A percentile compares a stretch with the other conserved stretches of the same genome.
These are phyloP conservation scores for Philopotamus ludificatus DNA, from an alignment of 1,140 invertebrate genomes.

Conservation along the genomic window DNA sequence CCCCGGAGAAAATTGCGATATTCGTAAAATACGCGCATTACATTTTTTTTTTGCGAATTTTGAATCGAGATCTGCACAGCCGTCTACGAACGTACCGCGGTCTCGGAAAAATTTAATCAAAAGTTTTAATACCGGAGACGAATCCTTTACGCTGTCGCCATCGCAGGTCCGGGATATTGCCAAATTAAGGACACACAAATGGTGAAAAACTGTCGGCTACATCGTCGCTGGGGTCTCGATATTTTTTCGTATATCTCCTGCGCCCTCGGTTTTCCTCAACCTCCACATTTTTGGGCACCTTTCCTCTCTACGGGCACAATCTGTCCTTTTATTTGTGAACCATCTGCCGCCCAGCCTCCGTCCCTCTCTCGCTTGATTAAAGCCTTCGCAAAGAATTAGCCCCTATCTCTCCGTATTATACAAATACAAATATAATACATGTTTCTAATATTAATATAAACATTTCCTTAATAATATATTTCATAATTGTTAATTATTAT, in stretches of 20 bases:
- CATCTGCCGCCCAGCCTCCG: conserved; percentile 21
- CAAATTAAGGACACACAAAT: neutral
- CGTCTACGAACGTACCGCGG: too few relatives aligned
- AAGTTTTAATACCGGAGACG: too few relatives aligned
- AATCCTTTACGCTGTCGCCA: too few relatives aligned
- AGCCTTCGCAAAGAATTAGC: conserved; percentile 17
- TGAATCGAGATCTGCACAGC: too few relatives aligned
- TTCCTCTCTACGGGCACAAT: conserved; percentile 10
- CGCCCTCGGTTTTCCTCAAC: neutral
- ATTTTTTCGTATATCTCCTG: neutral
- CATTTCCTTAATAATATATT: neutral
- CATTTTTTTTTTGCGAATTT: neutral
- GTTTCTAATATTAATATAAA: neutral
- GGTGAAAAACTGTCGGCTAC: neutral
- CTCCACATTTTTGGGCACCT: neutral
- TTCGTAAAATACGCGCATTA: neutral
- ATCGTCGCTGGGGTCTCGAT: neutral
- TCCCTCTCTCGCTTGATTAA: conserved; percentile 26
- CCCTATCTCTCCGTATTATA: neutral
- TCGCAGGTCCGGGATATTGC: neutral
- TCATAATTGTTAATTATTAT: too few relatives aligned
- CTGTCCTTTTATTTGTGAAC: conserved; percentile 29
- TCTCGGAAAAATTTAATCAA: too few relatives aligned
- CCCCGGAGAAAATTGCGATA: neutral
- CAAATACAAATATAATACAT: neutral